Evolutionary conservation across 2,797 vertebrate species (phyloP), one percentile per base, ranked within the genome.

Genomic region (Mus minutoides): DNA sequence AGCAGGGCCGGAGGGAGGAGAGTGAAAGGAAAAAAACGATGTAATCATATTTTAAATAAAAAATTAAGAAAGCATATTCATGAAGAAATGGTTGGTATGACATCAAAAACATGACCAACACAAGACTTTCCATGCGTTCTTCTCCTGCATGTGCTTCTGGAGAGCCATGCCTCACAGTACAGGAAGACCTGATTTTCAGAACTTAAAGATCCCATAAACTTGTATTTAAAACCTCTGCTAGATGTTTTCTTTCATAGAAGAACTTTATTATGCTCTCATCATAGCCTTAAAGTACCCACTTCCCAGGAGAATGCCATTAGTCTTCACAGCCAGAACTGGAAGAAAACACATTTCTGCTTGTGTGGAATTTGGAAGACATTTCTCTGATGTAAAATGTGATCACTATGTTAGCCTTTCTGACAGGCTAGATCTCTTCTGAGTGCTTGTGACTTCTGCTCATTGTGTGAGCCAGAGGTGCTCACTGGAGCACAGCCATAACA

Each of bases 381-480:
- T 90, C 17, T 26, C 16, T 82, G 64, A 92, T 12, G 37, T 90
- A 54, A 80, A 83, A 87, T 93, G 71, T 79, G 34, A 90, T 93
- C 86, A 84, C 19, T 79, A 54, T 54, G 76, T 69, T 46, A 73
- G 21, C 71, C 40, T 91, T 62, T 13, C 62, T 71, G 14, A 52
- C 11, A 14, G 69, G 89, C 29, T 64, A 46, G 76, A 85, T 88
- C 67, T 64, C 71, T 93, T 93, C 49, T 87, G 52, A 88, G 79
- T 80, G 89, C 34, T 84, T 71, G 16, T 94, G 90, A 92, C 64
- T 92, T 92, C 43, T 6, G 83, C 37, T 95, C 88, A 52, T 1
- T 76, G 16, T 90, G 21, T 92, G 80, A 96, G 46, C 88, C 91
- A 90, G 73, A 87, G 67, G 40, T 93, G 78, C 84, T 79, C 89